phyloP scores from a whole-genome alignment of 2,797 vertebrate genomes.

The Microctenopoma stevenorrisi region DNA sequence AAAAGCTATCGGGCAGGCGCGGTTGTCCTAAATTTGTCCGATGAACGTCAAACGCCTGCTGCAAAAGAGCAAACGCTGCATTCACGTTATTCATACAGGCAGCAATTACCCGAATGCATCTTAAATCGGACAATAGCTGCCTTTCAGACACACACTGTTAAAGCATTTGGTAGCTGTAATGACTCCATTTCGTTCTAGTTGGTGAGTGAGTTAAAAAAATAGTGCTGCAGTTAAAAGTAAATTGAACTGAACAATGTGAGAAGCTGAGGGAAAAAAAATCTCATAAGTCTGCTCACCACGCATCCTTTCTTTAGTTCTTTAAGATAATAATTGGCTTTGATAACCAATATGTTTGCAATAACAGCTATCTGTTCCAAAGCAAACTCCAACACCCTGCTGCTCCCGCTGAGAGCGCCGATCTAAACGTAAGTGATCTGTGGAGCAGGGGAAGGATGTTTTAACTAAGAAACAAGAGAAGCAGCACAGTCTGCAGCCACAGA shows the following conservation, averaged over 20 bases:
- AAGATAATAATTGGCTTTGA: constrained; percentile 50
- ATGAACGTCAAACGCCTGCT: too few relatives aligned
- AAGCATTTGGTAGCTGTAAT: constrained; percentile 5
- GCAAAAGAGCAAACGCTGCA: too few relatives aligned
- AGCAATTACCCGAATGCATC: too few relatives aligned
- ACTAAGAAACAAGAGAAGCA: constrained; percentile 10
- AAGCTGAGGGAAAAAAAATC: constrained; percentile 19
- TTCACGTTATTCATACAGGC: too few relatives aligned
- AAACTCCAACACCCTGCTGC: constrained; percentile 22
- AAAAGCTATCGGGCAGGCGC: too few relatives aligned
- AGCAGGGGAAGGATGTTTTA: not conserved
- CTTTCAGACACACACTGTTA: not conserved
- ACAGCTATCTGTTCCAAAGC: constrained; percentile 34
- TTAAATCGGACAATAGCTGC: not conserved
- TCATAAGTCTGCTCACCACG: constrained; percentile 11
- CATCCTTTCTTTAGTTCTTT: constrained; percentile 28
- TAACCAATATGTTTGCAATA: constrained; percentile 45
- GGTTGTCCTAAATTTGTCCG: too few relatives aligned
- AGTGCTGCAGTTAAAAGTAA: constrained; percentile 6
- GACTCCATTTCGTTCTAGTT: constrained; percentile 14
- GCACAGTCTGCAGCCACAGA: constrained; percentile 42
- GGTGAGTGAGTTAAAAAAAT: not conserved
- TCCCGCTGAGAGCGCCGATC: constrained; percentile 27
- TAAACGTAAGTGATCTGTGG: constrained; percentile 40
- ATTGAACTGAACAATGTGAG: constrained; percentile 11